Evolutionary conservation across 2,113 vertebrate species (phyloP).

Genomic region (Ailurus styani): DNA sequence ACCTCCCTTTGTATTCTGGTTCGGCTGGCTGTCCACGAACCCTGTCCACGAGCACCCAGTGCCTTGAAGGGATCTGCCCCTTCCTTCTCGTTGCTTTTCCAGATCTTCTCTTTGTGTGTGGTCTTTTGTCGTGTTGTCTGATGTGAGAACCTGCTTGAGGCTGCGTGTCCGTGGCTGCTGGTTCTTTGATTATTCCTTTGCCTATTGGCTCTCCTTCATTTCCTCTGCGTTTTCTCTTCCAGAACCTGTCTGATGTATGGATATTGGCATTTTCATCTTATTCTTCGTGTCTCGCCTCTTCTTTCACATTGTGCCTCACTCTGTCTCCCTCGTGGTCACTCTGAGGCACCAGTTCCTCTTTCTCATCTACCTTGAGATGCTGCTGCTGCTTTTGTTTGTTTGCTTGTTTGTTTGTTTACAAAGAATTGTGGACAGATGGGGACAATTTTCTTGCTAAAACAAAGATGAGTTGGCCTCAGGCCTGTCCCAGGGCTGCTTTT

Average conservation of each 20-base stretch:
- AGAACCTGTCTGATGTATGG: not conserved
- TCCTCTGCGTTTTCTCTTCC: not conserved
- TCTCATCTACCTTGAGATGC: not conserved
- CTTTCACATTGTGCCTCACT: not conserved
- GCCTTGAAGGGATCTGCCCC: not conserved
- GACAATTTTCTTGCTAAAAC: not conserved
- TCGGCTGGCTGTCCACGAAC: not conserved
- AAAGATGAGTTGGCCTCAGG: not conserved
- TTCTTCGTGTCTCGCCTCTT: not conserved
- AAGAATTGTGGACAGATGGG: not conserved
- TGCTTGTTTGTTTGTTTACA: not conserved
- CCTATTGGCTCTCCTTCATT: not conserved
- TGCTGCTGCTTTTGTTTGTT: not conserved
- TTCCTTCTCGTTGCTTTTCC: not conserved
- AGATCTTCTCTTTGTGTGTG: not conserved
- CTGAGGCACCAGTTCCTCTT: not conserved
- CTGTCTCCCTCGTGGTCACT: not conserved
- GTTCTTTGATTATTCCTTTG: not conserved
- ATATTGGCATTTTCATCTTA: not conserved
- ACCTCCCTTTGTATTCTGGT: not conserved
- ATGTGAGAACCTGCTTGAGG: not conserved
- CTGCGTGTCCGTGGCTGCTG: not conserved
- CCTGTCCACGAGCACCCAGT: rapidly evolving
- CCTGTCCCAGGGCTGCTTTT: not conserved
- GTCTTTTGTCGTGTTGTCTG: not conserved